Base-by-base conservation (phyloP, 23 tunicate genomes). In the Pegea sp. region DNA sequence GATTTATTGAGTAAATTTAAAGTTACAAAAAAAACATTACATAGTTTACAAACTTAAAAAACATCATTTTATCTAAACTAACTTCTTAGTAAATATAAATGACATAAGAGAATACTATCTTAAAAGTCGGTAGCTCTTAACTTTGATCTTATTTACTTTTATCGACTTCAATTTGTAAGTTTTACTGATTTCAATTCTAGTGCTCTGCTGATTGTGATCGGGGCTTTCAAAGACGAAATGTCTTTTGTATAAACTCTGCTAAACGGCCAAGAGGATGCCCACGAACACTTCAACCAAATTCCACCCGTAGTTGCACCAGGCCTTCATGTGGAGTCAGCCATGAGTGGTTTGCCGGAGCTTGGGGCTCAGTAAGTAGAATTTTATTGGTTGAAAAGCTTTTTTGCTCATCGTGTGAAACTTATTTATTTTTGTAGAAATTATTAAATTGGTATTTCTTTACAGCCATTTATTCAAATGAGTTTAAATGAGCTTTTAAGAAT, bases 361-460 rank as follows among this genome's bases (percentile, higher is more conserved):
- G 92, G 92, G 77, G 77, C 0, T 42, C 92, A 59, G 92, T 78
- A 54, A 78, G 92, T 49, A 13, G 26, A 52, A n/a, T n/a, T n/a
- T n/a, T n/a, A n/a, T n/a, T n/a, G n/a, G n/a, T n/a, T n/a, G n/a
- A n/a, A n/a, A n/a, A n/a, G n/a, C n/a, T n/a, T 11, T 16, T 8
- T 38, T 38, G 16, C 11, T 8, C 16, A 8, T 8, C 11, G 46
- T 16, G 11, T 38, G 16, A 11, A 11, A 16, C 46, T 38, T 38
- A 11, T 8, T 38, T 11, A 38, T 8, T 38, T 38, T 38, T 38
- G 11, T 11, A 11, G 11, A 38, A 8, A 38, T 8, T 8, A 38
- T 38, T 11, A 11, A 38, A 38, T 8, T 11, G 11, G 11, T 38
- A 38, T 8, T 38, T 8, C 11, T 38, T 38, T 38, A 8, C 16